These are phyloP conservation scores for Octopus bimaculoides DNA, from an alignment of 1,140 invertebrate genomes.

Conservation along the genomic window DNA sequence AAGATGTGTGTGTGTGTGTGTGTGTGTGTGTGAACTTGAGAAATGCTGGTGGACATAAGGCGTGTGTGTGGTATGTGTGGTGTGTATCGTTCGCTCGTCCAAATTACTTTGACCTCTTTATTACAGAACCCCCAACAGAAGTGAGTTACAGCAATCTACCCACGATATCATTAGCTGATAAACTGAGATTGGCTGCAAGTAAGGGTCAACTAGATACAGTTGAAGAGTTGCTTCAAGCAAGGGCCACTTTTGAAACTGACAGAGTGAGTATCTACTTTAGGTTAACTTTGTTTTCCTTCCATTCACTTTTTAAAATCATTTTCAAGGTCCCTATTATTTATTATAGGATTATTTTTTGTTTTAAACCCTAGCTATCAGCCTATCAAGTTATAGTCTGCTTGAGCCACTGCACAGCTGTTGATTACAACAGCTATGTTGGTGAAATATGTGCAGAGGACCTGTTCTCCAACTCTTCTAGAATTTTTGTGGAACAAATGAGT, in stretches of 20 bases:
- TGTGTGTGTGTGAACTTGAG: too few relatives aligned
- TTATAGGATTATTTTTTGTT: not conserved
- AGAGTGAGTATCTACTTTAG: constrained; percentile 30
- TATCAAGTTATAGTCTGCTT: not conserved
- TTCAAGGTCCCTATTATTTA: not conserved
- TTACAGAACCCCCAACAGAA: not conserved
- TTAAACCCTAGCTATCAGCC: not conserved
- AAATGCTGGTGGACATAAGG: too few relatives aligned
- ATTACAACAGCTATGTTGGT: too few relatives aligned
- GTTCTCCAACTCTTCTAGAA: too few relatives aligned
- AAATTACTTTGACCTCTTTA: too few relatives aligned
- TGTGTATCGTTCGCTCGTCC: too few relatives aligned
- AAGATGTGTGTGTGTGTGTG: too few relatives aligned
- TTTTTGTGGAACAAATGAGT: too few relatives aligned
- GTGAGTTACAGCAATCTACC: not conserved
- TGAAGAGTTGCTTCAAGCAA: constrained; percentile 37
- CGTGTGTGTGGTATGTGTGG: too few relatives aligned
- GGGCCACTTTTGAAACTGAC: constrained; percentile 43
- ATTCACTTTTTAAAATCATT: not conserved
- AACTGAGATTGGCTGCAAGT: constrained; percentile 42
- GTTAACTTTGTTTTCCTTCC: not conserved
- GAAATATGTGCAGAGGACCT: too few relatives aligned
- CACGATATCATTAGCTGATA: constrained; percentile 20
- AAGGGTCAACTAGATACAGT: constrained; percentile 47
- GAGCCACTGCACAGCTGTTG: too few relatives aligned